phyloP scores from a whole-genome alignment of 2,113 vertebrate genomes.

The Heterochromis multidens region DNA sequence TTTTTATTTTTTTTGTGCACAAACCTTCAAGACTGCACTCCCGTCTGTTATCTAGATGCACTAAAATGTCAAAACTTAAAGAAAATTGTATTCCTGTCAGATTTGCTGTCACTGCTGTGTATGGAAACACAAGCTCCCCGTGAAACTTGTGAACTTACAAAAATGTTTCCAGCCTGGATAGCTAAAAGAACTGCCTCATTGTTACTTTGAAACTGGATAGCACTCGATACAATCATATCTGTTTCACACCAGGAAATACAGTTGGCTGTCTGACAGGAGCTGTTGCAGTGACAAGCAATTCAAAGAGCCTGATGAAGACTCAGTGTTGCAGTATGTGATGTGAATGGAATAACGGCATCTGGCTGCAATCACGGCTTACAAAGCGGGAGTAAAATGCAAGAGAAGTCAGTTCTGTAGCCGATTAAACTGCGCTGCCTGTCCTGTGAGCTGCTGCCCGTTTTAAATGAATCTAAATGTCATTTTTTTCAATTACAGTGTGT shows the following conservation, averaged over 20 bases:
- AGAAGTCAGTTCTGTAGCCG: neutral
- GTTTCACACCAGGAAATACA: conserved; percentile 12
- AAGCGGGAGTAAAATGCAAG: neutral
- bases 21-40: neutral
- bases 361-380: neutral
- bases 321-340: neutral
- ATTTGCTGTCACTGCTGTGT: neutral
- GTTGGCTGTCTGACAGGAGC: neutral
- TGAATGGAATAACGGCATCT: neutral
- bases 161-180: neutral
- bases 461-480: neutral
- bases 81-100: neutral
- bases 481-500: accelerated
- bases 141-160: conserved; percentile 2
- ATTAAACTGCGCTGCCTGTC: neutral
- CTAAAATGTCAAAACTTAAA: neutral
- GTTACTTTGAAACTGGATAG: neutral
- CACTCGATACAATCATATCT: conserved; percentile 23
- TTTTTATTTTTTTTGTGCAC: neutral
- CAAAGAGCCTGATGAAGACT: neutral
- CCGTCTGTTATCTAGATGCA: neutral
- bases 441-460: neutral
- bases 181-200: neutral
- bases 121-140: neutral
- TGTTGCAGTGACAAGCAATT: neutral